These are phyloP conservation scores for Galerucella nymphaeae DNA, from an alignment of 2,888 invertebrate genomes.

Conservation along the genomic window DNA sequence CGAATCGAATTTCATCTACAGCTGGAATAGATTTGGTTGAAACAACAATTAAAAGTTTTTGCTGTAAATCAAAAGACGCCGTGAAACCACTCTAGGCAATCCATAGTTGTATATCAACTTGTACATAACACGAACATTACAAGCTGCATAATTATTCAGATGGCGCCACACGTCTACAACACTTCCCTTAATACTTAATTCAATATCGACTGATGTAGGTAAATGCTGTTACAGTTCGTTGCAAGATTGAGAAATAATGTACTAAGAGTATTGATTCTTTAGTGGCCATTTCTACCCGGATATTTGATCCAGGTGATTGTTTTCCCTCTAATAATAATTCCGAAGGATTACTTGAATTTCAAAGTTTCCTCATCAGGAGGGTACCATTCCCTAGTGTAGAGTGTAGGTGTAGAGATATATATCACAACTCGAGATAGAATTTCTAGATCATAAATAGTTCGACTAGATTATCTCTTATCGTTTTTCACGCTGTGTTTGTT, in stretches of 20 bases:
- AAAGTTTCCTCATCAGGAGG: no score
- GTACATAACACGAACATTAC: conserved; percentile 14
- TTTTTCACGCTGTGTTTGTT: no score
- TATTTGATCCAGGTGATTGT: neutral
- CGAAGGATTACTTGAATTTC: no score
- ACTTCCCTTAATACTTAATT: conserved; percentile 8
- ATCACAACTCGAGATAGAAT: no score
- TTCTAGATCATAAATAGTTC: no score
- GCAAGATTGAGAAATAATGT: neutral
- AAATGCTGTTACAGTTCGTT: neutral
- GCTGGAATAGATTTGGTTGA: neutral
- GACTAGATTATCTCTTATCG: no score
- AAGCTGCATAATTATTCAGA: conserved; percentile 17
- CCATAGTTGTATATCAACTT: neutral
- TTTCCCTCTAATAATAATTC: no score
- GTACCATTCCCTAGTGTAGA: no score
- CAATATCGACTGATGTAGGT: neutral
- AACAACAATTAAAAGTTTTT: neutral
- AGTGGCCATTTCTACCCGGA: neutral
- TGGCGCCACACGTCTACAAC: conserved; percentile 16
- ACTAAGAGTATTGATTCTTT: neutral
- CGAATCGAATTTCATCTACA: neutral
- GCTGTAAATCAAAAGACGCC: neutral
- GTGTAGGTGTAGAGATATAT: no score
- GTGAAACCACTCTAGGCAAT: neutral